Conservation (phyloP, 1,140 invertebrate genomes). For the Trichonephila clavipes region DNA sequence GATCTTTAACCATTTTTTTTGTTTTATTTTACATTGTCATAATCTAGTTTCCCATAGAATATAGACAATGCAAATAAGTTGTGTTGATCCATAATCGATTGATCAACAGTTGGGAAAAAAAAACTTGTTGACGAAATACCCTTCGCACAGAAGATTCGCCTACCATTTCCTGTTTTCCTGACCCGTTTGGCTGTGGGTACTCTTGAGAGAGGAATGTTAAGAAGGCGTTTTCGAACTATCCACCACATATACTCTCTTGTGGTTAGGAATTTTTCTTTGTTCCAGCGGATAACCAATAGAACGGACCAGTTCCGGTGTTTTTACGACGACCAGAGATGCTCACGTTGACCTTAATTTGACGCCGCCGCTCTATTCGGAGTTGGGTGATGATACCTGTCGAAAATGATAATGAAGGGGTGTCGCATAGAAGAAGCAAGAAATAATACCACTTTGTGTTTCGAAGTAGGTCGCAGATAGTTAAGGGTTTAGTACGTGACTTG, state of each 20-base stretch:
- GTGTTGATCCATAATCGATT: neutral
- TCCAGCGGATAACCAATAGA: neutral
- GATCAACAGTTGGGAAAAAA: too few species aligned
- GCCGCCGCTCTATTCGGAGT: neutral
- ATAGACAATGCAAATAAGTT: conserved; percentile 18
- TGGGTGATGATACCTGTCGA: neutral
- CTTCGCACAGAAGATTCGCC: neutral
- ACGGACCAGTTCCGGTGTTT: conserved; percentile 40
- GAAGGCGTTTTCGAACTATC: neutral
- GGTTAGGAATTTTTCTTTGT: conserved; percentile 24
- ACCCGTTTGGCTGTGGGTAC: neutral
- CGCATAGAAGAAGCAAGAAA: neutral
- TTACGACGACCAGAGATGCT: neutral
- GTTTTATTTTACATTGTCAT: neutral
- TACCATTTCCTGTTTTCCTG: conserved; percentile 18
- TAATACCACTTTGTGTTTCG: conserved; percentile 16
- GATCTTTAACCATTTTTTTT: neutral
- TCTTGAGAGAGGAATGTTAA: conserved; percentile 30
- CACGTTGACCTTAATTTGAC: conserved; percentile 33
- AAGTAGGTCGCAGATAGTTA: neutral
- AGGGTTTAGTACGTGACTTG: neutral
- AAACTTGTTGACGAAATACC: neutral
- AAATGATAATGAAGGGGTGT: conserved; percentile 10
- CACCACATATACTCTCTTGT: conserved; percentile 1
- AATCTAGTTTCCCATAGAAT: conserved; percentile 13